These are phyloP conservation scores for Tolmerus cingulatus DNA, from an alignment of 2,888 invertebrate genomes.

Conservation along the genomic window DNA sequence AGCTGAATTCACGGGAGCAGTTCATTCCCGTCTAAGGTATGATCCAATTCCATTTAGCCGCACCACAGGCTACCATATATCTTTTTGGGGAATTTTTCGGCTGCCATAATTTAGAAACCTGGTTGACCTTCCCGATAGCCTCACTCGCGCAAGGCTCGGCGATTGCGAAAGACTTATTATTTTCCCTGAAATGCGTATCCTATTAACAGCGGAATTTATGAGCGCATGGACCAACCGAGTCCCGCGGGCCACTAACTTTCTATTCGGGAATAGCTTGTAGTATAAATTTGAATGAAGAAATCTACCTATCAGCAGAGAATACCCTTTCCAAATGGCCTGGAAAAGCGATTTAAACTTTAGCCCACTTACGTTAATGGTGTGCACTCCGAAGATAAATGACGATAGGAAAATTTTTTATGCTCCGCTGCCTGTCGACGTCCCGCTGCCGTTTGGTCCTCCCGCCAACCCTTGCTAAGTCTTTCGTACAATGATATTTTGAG, in stretches of 20 bases:
- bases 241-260: slow-evolving; percentile 7
- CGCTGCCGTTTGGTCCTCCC: neutral
- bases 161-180: slow-evolving; percentile 27
- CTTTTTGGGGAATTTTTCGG: slow-evolving; percentile 13
- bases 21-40: neutral
- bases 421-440: neutral
- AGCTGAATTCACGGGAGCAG: neutral
- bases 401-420: slow-evolving; percentile 38
- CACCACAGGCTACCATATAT: neutral
- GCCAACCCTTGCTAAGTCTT: neutral
- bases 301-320: slow-evolving; percentile 44
- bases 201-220: slow-evolving; percentile 30
- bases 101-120: slow-evolving; percentile 23
- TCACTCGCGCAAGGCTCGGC: neutral
- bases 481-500: slow-evolving; percentile 2
- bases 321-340: slow-evolving; percentile 48
- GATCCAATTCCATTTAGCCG: neutral
- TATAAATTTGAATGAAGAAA: slow-evolving; percentile 37
- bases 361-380: slow-evolving; percentile 45
- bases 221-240: neutral
- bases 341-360: slow-evolving; percentile 49
- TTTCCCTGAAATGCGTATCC: slow-evolving; percentile 19
- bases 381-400: slow-evolving; percentile 47
- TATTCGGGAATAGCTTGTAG: neutral
- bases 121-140: slow-evolving; percentile 23